phyloP scores from a whole-genome alignment of 2,797 vertebrate genomes.

The Odontamblyopus lacepedii region DNA sequence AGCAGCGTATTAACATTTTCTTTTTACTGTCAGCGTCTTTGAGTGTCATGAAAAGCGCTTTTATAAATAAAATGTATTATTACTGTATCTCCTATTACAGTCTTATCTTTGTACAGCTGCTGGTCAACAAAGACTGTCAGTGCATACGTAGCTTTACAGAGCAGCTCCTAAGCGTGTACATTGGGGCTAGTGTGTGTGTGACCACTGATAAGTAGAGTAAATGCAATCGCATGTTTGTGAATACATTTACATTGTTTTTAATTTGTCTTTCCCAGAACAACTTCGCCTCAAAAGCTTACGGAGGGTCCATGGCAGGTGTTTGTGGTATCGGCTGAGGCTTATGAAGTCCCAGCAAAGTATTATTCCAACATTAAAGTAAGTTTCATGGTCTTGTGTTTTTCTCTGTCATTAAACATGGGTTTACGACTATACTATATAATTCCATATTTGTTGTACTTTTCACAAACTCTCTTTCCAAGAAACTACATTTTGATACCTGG shows the following conservation, averaged over 20 bases:
- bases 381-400: conserved; percentile 26
- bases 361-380: conserved; percentile 95
- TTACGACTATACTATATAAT: background rate
- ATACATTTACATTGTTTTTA: background rate
- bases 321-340: conserved; percentile 94
- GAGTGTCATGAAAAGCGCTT: no score
- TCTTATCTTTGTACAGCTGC: conserved; percentile 21
- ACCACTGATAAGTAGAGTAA: background rate
- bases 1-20: background rate
- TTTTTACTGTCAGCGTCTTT: background rate
- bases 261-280: conserved; percentile 82
- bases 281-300: conserved; percentile 93
- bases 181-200: background rate
- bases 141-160: conserved; percentile 8
- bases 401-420: background rate
- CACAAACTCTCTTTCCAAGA: background rate
- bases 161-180: background rate
- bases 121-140: conserved; percentile 33
- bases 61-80: no score
- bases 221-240: background rate
- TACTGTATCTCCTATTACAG: background rate
- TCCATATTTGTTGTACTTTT: background rate
- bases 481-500: background rate
- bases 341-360: conserved; percentile 96
- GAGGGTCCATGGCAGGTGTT: conserved; percentile 93